These are phyloP conservation scores for Acanthosoma haemorrhoidale DNA, from an alignment of 2,888 invertebrate species.

Conservation along the genomic window DNA sequence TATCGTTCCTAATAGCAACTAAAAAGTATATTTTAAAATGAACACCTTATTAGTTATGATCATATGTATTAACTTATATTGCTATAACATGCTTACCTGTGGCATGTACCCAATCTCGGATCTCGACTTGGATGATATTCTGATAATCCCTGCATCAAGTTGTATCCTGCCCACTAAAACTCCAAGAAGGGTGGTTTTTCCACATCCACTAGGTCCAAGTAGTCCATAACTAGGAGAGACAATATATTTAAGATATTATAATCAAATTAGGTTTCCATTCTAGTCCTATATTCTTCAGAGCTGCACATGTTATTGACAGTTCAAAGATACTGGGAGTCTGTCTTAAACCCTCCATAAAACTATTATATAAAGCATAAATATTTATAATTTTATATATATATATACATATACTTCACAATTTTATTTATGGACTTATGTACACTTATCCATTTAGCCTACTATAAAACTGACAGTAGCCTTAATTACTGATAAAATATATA, in stretches of 20 bases:
- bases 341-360: too few species aligned
- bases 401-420: background rate
- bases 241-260: background rate
- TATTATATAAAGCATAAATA: too few species aligned
- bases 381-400: too few species aligned
- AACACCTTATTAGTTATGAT: background rate
- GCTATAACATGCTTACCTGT: background rate
- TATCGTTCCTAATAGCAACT: too few species aligned
- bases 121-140: background rate
- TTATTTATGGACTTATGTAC: background rate
- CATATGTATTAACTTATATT: background rate
- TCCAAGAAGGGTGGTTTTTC: conserved; percentile 12
- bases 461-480: background rate
- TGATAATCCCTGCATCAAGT: conserved; percentile 8
- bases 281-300: too few species aligned
- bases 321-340: too few species aligned
- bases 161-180: conserved; percentile 4
- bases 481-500: background rate
- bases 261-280: too few species aligned
- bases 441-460: background rate
- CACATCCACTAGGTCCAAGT: conserved; percentile 19
- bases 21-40: background rate
- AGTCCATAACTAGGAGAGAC: background rate
- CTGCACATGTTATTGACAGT: too few species aligned
- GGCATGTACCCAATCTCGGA: conserved; percentile 27